A percentile compares a stretch with the other conserved stretches of the same genome.
Evolutionary conservation across 2,797 vertebrate species (phyloP).

Genomic region (Spinibarbus caldwelli): DNA sequence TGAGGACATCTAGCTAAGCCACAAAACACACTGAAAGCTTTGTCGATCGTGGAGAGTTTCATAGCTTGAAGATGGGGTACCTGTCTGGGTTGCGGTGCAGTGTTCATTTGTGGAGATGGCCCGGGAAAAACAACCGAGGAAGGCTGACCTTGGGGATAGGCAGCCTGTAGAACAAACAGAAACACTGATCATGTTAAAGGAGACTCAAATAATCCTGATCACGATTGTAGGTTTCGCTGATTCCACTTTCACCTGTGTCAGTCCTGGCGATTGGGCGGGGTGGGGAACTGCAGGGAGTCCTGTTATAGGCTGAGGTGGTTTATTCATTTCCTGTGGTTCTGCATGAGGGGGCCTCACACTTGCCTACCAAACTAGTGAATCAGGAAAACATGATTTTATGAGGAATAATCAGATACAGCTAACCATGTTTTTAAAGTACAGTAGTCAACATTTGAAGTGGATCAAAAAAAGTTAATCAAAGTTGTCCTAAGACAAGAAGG

Average conservation of each 20-base stretch:
- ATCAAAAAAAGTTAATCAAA: too few relatives aligned
- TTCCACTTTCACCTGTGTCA: slow-evolving; percentile 87
- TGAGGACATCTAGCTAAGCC: slow-evolving; percentile 36
- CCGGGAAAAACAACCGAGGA: slow-evolving; percentile 94
- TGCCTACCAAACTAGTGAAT: slow-evolving; percentile 73
- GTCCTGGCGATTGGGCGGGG: slow-evolving; percentile 94
- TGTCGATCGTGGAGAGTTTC: background rate
- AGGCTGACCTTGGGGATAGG: slow-evolving; percentile 91
- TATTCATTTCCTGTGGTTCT: slow-evolving; percentile 99
- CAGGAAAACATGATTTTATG: background rate
- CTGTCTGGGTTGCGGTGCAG: slow-evolving; percentile 94
- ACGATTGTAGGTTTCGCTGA: background rate
- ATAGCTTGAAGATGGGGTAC: slow-evolving; percentile 71
- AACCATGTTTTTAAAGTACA: background rate
- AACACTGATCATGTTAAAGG: background rate
- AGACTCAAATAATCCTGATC: background rate
- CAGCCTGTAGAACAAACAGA: slow-evolving; percentile 73
- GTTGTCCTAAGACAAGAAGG: too few relatives aligned
- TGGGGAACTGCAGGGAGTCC: slow-evolving; percentile 92
- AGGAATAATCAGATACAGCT: background rate
- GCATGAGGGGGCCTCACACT: slow-evolving; percentile 93
- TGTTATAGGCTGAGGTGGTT: slow-evolving; percentile 98
- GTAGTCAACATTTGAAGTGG: too few relatives aligned
- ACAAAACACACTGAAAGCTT: slow-evolving; percentile 19
- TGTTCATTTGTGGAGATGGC: slow-evolving; percentile 96